Evolutionary conservation across 2,113 vertebrate species (phyloP).

Genomic region (Panurus biarmicus): DNA sequence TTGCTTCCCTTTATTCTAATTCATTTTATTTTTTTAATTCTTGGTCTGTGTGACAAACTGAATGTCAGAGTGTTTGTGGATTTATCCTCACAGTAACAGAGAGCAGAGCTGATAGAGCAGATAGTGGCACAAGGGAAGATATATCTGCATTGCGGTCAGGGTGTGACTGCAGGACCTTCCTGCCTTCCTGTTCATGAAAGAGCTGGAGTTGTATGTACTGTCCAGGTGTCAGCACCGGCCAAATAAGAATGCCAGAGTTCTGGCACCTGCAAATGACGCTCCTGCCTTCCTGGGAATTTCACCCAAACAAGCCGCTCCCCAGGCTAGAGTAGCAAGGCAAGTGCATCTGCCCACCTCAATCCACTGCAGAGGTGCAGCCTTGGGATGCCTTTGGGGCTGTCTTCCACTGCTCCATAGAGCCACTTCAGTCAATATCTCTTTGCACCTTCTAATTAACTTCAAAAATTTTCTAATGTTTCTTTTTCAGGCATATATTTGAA

Average conservation of each 20-base stretch:
- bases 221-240: not conserved
- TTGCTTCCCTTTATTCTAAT: conserved; percentile 29
- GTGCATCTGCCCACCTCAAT: not conserved
- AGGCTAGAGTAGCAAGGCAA: not conserved
- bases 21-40: conserved; percentile 21
- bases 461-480: not conserved
- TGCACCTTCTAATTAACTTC: not conserved
- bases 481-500: not conserved
- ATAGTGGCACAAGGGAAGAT: not conserved
- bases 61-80: not conserved
- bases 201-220: not conserved
- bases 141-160: not conserved
- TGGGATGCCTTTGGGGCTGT: not conserved
- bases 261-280: not conserved
- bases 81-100: not conserved
- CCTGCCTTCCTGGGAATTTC: not conserved
- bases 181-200: not conserved
- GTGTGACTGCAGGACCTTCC: not conserved
- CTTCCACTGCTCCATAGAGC: not conserved
- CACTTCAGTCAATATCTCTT: not conserved
- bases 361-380: not conserved
- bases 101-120: not conserved
- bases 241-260: not conserved
- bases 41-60: conserved; percentile 16
- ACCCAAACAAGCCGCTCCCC: not conserved